Evolutionary conservation across 2,797 vertebrate genomes (phyloP).

Genomic region (Scolopax bukidnonensis): DNA sequence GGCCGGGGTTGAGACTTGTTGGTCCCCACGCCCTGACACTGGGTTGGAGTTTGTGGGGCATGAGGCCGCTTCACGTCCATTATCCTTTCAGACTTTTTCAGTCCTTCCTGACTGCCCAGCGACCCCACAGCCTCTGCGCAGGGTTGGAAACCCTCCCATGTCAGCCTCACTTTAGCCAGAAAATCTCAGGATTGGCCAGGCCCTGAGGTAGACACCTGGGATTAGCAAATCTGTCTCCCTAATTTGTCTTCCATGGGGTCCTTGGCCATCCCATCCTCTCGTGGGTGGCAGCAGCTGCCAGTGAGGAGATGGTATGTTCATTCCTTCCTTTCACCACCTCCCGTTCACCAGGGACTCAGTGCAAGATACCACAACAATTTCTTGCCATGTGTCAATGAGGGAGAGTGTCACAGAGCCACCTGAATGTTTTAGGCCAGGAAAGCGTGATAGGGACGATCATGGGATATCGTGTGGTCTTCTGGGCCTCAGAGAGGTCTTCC

Average conservation of each 20-base stretch:
- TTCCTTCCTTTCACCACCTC: not conserved
- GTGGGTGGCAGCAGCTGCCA: not conserved
- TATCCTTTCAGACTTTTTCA: not conserved
- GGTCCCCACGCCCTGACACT: accelerated
- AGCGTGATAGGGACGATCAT: not conserved
- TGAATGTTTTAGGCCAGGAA: not conserved
- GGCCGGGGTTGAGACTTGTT: accelerated
- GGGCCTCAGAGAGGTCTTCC: not conserved
- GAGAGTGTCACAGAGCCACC: not conserved
- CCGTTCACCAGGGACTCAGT: not conserved
- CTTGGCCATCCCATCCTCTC: not conserved
- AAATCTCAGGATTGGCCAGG: not conserved
- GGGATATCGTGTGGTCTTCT: not conserved
- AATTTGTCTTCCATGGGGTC: not conserved
- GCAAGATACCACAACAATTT: not conserved
- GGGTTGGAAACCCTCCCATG: accelerated
- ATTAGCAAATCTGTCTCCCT: not conserved
- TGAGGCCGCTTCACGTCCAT: accelerated
- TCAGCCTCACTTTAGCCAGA: not conserved
- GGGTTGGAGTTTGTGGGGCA: accelerated
- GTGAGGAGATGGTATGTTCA: not conserved
- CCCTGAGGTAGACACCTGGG: not conserved
- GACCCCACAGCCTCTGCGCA: accelerated
- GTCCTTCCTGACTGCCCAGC: not conserved
- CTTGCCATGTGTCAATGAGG: accelerated